A percentile compares a stretch with the other conserved stretches of the same genome.
Evolutionary conservation across 2,797 vertebrate species (phyloP).

Genomic region (Clarias fuscus): DNA sequence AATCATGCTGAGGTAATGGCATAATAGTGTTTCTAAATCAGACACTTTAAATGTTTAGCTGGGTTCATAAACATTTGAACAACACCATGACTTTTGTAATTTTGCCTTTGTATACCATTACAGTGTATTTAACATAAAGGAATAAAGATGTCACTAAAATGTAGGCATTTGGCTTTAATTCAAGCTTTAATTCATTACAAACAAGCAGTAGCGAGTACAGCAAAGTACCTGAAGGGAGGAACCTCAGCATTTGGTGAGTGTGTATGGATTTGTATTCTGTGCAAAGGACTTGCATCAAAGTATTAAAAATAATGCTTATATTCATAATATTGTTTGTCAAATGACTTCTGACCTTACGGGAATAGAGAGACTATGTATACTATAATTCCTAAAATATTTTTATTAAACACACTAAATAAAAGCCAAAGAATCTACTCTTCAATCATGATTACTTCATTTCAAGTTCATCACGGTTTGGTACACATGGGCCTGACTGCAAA

Average conservation of each 20-base stretch:
- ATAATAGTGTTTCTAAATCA: not conserved
- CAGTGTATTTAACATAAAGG: not conserved
- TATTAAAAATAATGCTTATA: not conserved
- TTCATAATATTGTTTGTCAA: not conserved
- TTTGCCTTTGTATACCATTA: not conserved
- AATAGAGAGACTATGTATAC: not conserved
- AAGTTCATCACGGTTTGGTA: too few relatives aligned
- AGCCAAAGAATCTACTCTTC: too few relatives aligned
- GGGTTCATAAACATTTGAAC: not conserved
- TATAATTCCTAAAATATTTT: not conserved
- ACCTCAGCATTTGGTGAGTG: not conserved
- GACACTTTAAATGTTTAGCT: not conserved
- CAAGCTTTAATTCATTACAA: not conserved
- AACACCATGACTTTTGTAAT: too few relatives aligned
- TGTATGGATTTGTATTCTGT: not conserved
- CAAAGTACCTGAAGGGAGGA: not conserved
- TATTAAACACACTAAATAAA: too few relatives aligned
- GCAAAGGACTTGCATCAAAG: not conserved
- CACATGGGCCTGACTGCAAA: too few relatives aligned
- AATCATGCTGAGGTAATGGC: constrained; percentile 6
- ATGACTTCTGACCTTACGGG: not conserved
- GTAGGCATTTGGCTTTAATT: not conserved
- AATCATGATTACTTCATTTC: too few relatives aligned
- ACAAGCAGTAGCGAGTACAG: not conserved
- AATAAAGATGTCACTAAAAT: not conserved